Evolutionary conservation across 1,140 invertebrate species (phyloP).

Genomic region (Cephus cinctus): DNA sequence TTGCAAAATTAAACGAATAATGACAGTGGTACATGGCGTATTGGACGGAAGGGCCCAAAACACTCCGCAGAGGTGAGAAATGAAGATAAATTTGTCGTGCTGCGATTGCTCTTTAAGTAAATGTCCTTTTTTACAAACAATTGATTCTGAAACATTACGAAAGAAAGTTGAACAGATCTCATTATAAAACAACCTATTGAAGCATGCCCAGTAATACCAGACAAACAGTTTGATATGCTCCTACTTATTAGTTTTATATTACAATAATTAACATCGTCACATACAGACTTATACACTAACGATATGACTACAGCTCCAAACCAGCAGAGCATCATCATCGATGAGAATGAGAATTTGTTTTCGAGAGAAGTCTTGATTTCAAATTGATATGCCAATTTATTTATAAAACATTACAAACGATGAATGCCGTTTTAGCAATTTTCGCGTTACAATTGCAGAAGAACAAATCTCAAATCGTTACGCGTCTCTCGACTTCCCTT

Average conservation of each 20-base stretch:
- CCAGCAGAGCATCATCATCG: conserved; percentile 53
- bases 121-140: conserved; percentile 36
- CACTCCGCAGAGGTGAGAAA: conserved; percentile 53
- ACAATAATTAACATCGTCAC: conserved; percentile 55
- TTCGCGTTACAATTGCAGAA: conserved; percentile 6
- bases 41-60: conserved; percentile 55
- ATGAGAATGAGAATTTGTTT: conserved; percentile 49
- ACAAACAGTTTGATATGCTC: conserved; percentile 48
- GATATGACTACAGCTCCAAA: conserved; percentile 55
- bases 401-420: conserved; percentile 47
- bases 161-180: conserved; percentile 40
- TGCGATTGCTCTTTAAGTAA: conserved; percentile 43
- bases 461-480: conserved; percentile 3
- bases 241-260: conserved; percentile 47
- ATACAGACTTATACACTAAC: conserved; percentile 53
- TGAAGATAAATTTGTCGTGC: conserved; percentile 48
- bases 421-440: conserved; percentile 14
- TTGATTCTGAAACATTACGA: conserved; percentile 31
- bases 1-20: conserved; percentile 56
- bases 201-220: conserved; percentile 43
- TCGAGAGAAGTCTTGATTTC: conserved; percentile 20
- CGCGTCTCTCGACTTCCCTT: background rate
- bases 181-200: conserved; percentile 52
- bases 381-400: conserved; percentile 52
- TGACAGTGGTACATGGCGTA: conserved; percentile 54